Base-by-base conservation (phyloP, 2,888 invertebrate species). In the Synergus laeviventris region DNA sequence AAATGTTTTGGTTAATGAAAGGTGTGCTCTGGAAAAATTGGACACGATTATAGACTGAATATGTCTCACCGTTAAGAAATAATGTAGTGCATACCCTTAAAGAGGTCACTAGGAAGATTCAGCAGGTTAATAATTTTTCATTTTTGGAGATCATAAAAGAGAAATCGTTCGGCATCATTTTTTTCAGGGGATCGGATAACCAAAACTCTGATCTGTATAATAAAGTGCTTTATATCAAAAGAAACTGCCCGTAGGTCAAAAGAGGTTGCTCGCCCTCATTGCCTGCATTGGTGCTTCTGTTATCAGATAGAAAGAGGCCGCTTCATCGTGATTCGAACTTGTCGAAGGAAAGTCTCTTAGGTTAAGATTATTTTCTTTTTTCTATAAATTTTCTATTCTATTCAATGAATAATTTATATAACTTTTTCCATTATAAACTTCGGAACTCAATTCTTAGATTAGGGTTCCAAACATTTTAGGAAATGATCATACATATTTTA, bases 231-330 rank as follows among this genome's bases (percentile, higher is more conserved):
- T 70, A 70, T 70, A 70, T 70, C 45, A 49, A 70, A 70, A 70
- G 70, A 24, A 70, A 81, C 83, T 81, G 81, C 79, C 81, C 84
- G 83, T 78, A 83, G 82, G 78, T 81, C 79, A 82, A 81, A 87
- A 87, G 86, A 83, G 86, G 81, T 79, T 82, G 83, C 83, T 85
- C 84, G 83, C 85, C 82, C 85, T 85, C 86, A 81, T 85, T 83
- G 84, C 83, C 84, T 82, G 83, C 85, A 84, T 81, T 76, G 80
- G 86, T 84, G 84, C 82, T 83, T 86, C 83, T 83, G 81, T 87
- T 87, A 87, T 87, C 87, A 85, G 87, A 86, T 87, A 81, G 81
- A 87, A 85, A 86, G 87, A 86, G 82, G 83, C 86, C 87, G 87
- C 87, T 82, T 78, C 66, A 79, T 76, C 76, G 61, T 42, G 73